phyloP scores from a whole-genome alignment of 2,888 invertebrate species.

The Elmis aenea region DNA sequence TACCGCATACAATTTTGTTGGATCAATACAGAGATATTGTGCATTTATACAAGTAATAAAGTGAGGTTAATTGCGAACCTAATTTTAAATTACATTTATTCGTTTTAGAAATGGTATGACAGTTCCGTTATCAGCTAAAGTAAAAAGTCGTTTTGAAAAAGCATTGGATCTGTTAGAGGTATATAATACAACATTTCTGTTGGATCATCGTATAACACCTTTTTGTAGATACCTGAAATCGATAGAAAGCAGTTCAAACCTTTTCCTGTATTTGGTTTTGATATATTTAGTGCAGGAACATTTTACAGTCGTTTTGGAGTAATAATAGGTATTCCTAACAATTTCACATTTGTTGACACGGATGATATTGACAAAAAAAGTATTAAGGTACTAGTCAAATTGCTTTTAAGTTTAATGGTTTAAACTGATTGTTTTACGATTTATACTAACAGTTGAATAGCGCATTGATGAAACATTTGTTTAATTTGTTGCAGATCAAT shows the following conservation, averaged over 20 bases:
- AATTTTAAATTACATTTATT: slow-evolving; percentile 11
- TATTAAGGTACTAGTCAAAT: slow-evolving; percentile 51
- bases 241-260: slow-evolving; percentile 54
- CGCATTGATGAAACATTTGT: no score
- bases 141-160: slow-evolving; percentile 51
- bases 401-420: background rate
- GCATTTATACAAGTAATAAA: slow-evolving; percentile 58
- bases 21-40: slow-evolving; percentile 58
- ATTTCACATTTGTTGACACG: slow-evolving; percentile 57
- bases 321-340: slow-evolving; percentile 68
- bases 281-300: slow-evolving; percentile 65
- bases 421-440: background rate
- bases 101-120: slow-evolving; percentile 55
- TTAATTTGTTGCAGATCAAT: slow-evolving; percentile 58
- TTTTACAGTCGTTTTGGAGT: slow-evolving; percentile 53
- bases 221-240: slow-evolving; percentile 44
- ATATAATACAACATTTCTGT: no score
- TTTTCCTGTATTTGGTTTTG: slow-evolving; percentile 69
- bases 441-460: no score
- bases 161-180: slow-evolving; percentile 58
- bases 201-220: no score
- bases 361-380: slow-evolving; percentile 54
- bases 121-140: slow-evolving; percentile 51
- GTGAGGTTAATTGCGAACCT: background rate
- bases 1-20: slow-evolving; percentile 59